phyloP scores from a whole-genome alignment of 2,797 vertebrate species.

The Coilia nasus region DNA sequence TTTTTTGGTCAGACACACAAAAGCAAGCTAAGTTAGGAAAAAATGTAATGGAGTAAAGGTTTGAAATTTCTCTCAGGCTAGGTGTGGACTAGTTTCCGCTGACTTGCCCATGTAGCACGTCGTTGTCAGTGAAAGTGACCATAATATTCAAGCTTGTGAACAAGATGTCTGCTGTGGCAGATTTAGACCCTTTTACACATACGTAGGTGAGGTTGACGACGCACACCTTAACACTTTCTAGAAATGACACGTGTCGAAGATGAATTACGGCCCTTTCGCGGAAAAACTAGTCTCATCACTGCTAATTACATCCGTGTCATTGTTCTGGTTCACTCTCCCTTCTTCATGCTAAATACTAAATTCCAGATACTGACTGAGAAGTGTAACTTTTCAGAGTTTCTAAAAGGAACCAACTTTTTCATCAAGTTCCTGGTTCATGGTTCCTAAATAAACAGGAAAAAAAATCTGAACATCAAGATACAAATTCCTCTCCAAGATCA shows the following conservation, averaged over 20 bases:
- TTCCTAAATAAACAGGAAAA: conserved; percentile 23
- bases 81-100: not conserved
- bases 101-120: not conserved
- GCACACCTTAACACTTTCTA: not conserved
- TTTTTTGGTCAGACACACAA: conserved; percentile 28
- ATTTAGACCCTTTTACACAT: not conserved
- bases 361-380: conserved; percentile 17
- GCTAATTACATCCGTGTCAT: conserved; percentile 32
- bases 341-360: conserved; percentile 43
- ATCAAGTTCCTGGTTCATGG: too few species aligned
- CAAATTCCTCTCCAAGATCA: conserved; percentile 55
- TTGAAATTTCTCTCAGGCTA: not conserved
- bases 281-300: conserved; percentile 41
- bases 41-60: not conserved
- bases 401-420: not conserved
- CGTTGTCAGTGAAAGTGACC: not conserved
- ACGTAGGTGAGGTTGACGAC: not conserved
- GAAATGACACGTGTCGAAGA: not conserved
- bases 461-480: conserved; percentile 34
- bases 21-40: conserved; percentile 12
- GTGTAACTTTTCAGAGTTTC: not conserved
- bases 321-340: conserved; percentile 33
- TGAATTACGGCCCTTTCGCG: conserved; percentile 14
- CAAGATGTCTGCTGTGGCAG: not conserved
- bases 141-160: not conserved